Evolutionary conservation across 2,113 vertebrate species (phyloP).

Genomic region (Petroica traversi): DNA sequence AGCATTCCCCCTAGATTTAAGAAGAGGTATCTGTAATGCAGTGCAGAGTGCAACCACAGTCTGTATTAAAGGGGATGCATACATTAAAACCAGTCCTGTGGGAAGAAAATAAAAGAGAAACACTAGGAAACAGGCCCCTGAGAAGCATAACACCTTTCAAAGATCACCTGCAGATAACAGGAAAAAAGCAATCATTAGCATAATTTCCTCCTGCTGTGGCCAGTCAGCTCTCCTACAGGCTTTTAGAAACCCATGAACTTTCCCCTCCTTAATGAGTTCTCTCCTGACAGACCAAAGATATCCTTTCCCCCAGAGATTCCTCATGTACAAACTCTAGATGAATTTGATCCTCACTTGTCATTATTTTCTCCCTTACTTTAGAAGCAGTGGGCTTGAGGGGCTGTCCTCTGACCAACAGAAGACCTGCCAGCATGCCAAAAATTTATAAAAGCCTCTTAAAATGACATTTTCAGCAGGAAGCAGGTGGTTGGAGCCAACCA

Average conservation of each 20-base stretch:
- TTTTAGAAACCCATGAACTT: background rate
- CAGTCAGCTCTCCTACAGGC: background rate
- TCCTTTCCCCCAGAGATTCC: background rate
- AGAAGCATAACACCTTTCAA: background rate
- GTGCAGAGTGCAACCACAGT: background rate
- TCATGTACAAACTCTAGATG: background rate
- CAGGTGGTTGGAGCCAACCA: background rate
- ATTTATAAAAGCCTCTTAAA: background rate
- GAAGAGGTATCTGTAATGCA: background rate
- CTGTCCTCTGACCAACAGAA: background rate
- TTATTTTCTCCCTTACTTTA: background rate
- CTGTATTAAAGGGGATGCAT: background rate
- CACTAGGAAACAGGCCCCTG: background rate
- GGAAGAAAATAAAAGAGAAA: background rate
- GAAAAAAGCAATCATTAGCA: background rate
- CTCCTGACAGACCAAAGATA: background rate
- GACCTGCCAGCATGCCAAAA: background rate
- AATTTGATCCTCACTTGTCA: background rate
- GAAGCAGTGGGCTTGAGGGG: background rate
- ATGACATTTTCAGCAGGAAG: background rate
- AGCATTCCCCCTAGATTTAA: background rate
- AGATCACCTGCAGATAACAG: background rate
- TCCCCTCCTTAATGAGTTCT: background rate
- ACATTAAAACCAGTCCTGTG: background rate
- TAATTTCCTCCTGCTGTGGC: background rate